phyloP scores from a whole-genome alignment of 2,888 invertebrate species.

The Panorpa germanica region DNA sequence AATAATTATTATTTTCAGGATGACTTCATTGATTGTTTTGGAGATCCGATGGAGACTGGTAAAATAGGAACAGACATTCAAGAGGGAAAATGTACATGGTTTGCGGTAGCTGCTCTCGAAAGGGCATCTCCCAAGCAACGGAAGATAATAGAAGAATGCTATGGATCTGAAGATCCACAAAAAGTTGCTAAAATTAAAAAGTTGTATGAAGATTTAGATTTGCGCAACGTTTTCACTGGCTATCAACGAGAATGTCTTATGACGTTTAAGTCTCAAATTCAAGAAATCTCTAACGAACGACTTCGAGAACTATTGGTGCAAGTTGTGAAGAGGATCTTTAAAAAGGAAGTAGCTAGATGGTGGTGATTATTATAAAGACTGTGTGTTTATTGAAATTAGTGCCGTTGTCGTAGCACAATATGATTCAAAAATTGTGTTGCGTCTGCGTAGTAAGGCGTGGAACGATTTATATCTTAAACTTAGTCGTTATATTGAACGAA shows the following conservation, averaged over 20 bases:
- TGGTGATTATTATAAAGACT: too few species aligned
- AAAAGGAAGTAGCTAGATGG: too few species aligned
- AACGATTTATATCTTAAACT: too few species aligned
- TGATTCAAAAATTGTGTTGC: too few species aligned
- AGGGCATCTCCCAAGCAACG: constrained; percentile 50
- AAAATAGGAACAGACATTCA: constrained; percentile 84
- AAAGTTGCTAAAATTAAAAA: constrained; percentile 50
- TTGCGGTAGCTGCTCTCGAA: constrained; percentile 75
- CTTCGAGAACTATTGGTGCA: too few species aligned
- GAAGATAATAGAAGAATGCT: constrained; percentile 54
- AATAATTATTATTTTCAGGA: constrained; percentile 33
- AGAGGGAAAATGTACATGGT: constrained; percentile 94
- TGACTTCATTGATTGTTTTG: constrained; percentile 83
- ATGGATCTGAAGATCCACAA: constrained; percentile 44
- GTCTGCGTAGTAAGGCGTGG: too few species aligned
- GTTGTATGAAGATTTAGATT: constrained; percentile 55
- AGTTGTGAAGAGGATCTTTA: too few species aligned
- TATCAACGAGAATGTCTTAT: constrained; percentile 75
- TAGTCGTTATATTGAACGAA: too few species aligned
- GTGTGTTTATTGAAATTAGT: too few species aligned
- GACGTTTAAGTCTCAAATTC: constrained; percentile 62
- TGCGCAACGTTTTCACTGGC: constrained; percentile 55
- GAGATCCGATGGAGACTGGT: constrained; percentile 67
- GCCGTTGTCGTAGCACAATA: too few species aligned
- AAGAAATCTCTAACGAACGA: constrained; percentile 74